Conservation (phyloP, 1,140 invertebrate genomes). For the Temnothorax nylanderi region DNA sequence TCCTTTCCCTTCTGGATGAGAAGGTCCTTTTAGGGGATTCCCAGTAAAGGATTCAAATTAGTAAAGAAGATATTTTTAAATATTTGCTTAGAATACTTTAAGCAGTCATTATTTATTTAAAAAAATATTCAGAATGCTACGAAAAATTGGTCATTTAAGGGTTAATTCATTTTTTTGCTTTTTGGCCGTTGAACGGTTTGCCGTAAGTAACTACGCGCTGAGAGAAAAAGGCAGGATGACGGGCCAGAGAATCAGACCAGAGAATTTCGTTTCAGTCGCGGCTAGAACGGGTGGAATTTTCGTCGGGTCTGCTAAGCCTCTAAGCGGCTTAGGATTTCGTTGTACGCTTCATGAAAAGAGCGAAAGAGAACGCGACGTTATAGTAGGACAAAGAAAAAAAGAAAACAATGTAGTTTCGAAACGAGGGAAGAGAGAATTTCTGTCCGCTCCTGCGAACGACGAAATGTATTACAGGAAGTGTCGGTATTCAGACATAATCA, state of each 20-base stretch:
- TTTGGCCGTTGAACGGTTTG: conserved; percentile 1
- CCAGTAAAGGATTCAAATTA: too few species aligned
- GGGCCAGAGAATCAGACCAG: conserved; percentile 39
- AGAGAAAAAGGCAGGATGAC: background rate
- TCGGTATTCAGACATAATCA: conserved; percentile 52
- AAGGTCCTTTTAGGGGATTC: too few species aligned
- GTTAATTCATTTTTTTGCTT: conserved; percentile 3
- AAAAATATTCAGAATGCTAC: too few species aligned
- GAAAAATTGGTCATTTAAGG: too few species aligned
- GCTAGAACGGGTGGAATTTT: conserved; percentile 77
- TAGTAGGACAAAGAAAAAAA: conserved; percentile 23
- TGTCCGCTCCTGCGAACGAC: conserved; percentile 19
- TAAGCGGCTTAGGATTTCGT: conserved; percentile 83
- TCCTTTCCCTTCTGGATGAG: too few species aligned
- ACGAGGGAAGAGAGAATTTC: conserved; percentile 57
- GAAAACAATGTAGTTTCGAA: conserved; percentile 36
- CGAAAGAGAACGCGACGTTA: conserved; percentile 37
- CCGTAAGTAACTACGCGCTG: background rate
- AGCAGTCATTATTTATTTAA: too few species aligned
- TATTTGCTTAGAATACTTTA: too few species aligned
- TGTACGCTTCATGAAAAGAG: conserved; percentile 64
- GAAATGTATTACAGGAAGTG: conserved; percentile 65
- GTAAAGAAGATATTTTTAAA: too few species aligned
- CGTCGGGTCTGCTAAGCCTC: conserved; percentile 81
- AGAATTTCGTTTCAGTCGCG: conserved; percentile 56